Evolutionary conservation across 2,797 vertebrate species (phyloP).

Genomic region (Synanceia verrucosa): DNA sequence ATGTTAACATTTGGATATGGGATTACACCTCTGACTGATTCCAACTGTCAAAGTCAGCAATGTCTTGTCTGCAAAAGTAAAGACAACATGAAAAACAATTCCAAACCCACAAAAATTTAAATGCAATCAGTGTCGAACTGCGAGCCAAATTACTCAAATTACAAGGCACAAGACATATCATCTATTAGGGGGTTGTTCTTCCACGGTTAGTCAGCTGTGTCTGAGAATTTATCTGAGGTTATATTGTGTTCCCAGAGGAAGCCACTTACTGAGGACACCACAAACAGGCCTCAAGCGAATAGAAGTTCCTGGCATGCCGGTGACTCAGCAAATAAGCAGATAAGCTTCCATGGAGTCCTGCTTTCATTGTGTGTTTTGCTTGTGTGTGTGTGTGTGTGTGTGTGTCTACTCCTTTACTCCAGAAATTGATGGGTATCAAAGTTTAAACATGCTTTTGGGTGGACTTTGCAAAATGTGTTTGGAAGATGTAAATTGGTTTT

Average conservation of each 20-base stretch:
- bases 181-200: slow-evolving; percentile 39
- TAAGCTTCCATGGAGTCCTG: slow-evolving; percentile 26
- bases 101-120: slow-evolving; percentile 30
- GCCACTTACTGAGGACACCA: neutral
- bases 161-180: neutral
- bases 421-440: neutral
- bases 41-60: slow-evolving; percentile 38
- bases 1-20: slow-evolving; percentile 39
- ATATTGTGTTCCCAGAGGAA: slow-evolving; percentile 10
- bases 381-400: neutral
- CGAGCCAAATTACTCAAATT: neutral
- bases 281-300: slow-evolving; percentile 2
- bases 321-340: slow-evolving; percentile 26
- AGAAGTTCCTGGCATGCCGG: neutral
- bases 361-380: neutral
- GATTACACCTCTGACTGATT: slow-evolving; percentile 28
- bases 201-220: slow-evolving; percentile 40
- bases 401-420: neutral
- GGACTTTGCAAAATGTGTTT: neutral
- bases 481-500: neutral
- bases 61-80: slow-evolving; percentile 4
- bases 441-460: neutral
- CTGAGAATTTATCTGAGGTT: slow-evolving; percentile 63
- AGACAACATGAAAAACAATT: neutral
- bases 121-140: slow-evolving; percentile 17